These are phyloP conservation scores for Eueides isabella DNA, from an alignment of 1,140 invertebrate genomes.

Conservation along the genomic window DNA sequence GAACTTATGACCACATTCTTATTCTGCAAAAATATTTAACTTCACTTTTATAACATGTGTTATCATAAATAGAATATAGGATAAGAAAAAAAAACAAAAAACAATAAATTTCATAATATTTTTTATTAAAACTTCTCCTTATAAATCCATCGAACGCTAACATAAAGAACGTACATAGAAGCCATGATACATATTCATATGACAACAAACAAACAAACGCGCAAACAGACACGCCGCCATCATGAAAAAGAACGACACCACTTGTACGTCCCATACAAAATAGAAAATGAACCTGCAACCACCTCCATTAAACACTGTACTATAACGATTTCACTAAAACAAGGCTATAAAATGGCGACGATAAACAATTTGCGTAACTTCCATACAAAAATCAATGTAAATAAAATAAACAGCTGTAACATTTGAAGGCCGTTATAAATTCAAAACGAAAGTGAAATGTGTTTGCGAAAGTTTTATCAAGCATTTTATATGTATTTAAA, in stretches of 20 bases:
- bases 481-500: not conserved
- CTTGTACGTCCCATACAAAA: not conserved
- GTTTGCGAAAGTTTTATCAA: not conserved
- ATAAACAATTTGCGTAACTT: not conserved
- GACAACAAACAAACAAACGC: constrained; percentile 47
- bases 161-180: constrained; percentile 75
- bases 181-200: constrained; percentile 61
- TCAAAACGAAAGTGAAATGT: not conserved
- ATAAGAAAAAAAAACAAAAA: constrained; percentile 47
- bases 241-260: constrained; percentile 28
- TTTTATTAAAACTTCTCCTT: constrained; percentile 78
- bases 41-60: too few species aligned
- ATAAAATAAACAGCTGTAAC: constrained; percentile 42
- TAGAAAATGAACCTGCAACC: not conserved
- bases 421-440: not conserved
- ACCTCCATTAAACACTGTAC: constrained; percentile 9
- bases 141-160: constrained; percentile 79
- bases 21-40: too few species aligned
- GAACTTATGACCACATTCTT: too few species aligned
- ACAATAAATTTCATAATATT: constrained; percentile 61
- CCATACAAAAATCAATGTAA: constrained; percentile 42
- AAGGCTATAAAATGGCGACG: not conserved
- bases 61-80: not conserved
- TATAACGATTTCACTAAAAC: not conserved
- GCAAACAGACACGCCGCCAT: constrained; percentile 50